Conservation (phyloP, 2,113 vertebrate species). For the Todiramphus saurophagus region DNA sequence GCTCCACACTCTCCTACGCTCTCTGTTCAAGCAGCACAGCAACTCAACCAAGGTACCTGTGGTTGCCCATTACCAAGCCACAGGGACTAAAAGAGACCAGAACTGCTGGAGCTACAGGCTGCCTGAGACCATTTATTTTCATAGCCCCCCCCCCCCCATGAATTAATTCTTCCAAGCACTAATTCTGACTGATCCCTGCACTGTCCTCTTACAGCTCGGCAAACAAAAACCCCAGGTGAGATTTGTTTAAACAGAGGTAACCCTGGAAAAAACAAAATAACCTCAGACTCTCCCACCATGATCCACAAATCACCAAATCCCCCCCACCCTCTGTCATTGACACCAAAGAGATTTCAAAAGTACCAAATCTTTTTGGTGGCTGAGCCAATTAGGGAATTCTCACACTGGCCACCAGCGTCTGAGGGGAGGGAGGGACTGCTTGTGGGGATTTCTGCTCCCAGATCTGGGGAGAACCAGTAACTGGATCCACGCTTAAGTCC, state of each 20-base stretch:
- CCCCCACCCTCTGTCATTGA: neutral
- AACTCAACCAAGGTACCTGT: neutral
- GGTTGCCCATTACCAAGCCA: neutral
- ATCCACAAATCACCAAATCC: neutral
- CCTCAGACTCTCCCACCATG: neutral
- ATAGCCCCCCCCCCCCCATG: accelerated
- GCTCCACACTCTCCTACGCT: accelerated
- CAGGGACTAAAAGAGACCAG: neutral
- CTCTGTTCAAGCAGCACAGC: neutral
- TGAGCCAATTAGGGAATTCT: neutral
- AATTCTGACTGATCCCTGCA: neutral
- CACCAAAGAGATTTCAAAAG: neutral
- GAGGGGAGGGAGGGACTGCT: neutral
- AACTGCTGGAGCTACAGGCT: neutral
- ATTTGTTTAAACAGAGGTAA: neutral
- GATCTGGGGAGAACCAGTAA: neutral
- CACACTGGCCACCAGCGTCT: neutral
- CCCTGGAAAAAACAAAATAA: neutral
- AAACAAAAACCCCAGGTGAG: neutral
- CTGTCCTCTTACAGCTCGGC: neutral
- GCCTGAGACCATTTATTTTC: neutral
- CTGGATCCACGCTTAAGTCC: neutral
- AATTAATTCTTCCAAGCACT: neutral
- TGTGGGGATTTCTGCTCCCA: neutral
- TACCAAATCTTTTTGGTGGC: too few relatives aligned